A percentile compares a stretch with the other conserved stretches of the same genome.
Evolutionary conservation across 2,888 invertebrate species (phyloP).

Genomic region (Aporophyla lueneburgensis): DNA sequence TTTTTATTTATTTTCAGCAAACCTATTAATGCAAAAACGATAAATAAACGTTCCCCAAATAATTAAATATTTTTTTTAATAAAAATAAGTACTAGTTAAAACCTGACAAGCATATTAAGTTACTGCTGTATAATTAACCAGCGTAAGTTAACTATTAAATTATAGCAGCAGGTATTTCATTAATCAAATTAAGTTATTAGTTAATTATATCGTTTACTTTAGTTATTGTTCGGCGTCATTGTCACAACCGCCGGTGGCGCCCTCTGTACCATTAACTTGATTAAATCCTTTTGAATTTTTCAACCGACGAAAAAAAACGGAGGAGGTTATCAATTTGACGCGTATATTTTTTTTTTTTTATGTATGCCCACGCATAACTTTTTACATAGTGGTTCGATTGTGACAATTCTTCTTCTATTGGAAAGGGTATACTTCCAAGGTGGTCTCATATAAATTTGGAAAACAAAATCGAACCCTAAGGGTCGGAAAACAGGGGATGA

Average conservation of each 20-base stretch:
- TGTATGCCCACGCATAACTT: too few species aligned
- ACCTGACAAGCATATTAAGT: conserved; percentile 4
- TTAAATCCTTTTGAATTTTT: conserved; percentile 11
- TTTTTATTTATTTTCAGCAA: too few species aligned
- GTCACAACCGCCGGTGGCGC: conserved; percentile 8
- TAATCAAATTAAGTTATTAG: conserved; percentile 17
- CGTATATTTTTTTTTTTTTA: too few species aligned
- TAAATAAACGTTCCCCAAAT: not conserved
- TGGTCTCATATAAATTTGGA: too few species aligned
- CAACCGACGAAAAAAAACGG: too few species aligned
- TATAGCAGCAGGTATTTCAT: conserved; percentile 1
- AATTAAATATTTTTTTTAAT: not conserved
- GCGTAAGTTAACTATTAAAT: conserved; percentile 3
- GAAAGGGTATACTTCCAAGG: too few species aligned
- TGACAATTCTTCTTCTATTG: too few species aligned
- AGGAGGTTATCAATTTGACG: too few species aligned
- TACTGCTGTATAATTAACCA: not conserved
- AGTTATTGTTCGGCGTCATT: conserved; percentile 17
- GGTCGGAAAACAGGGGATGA: too few species aligned
- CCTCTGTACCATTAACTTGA: conserved; percentile 8
- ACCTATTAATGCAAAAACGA: not conserved
- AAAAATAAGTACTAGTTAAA: not conserved
- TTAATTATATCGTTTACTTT: conserved; percentile 20
- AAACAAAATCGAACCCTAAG: too few species aligned
- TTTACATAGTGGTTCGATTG: too few species aligned